These are phyloP conservation scores for Erebia ligea DNA, from an alignment of 2,888 invertebrate species.

Conservation along the genomic window DNA sequence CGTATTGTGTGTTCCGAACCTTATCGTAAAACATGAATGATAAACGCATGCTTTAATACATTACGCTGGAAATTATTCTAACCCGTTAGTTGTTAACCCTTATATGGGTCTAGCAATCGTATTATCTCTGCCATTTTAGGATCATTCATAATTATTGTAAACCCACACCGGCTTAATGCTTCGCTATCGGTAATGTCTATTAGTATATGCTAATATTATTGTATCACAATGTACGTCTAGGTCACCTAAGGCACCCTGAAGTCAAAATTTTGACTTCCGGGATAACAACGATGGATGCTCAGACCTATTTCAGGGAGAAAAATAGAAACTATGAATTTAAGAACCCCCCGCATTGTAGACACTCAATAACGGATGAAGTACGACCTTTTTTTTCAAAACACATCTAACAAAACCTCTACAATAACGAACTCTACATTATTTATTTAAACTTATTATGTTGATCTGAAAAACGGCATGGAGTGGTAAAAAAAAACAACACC, in stretches of 20 bases:
- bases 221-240: not conserved
- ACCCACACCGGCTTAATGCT: constrained; percentile 9
- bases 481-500: not conserved
- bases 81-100: constrained; percentile 9
- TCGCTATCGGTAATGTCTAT: constrained; percentile 19
- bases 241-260: not conserved
- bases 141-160: constrained; percentile 19
- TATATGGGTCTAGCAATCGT: constrained; percentile 17
- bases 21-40: constrained; percentile 16
- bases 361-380: too few species aligned
- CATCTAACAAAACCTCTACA: too few species aligned
- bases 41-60: constrained; percentile 12
- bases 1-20: not conserved
- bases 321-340: too few species aligned
- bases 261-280: not conserved
- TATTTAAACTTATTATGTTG: not conserved
- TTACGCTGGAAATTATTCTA: constrained; percentile 15
- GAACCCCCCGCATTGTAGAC: too few species aligned
- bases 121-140: constrained; percentile 20
- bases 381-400: too few species aligned
- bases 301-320: not conserved
- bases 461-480: not conserved
- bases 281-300: not conserved
- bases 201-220: constrained; percentile 4
- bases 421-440: too few species aligned